phyloP scores from a whole-genome alignment of 2,888 invertebrate genomes.

The Antitype chi region DNA sequence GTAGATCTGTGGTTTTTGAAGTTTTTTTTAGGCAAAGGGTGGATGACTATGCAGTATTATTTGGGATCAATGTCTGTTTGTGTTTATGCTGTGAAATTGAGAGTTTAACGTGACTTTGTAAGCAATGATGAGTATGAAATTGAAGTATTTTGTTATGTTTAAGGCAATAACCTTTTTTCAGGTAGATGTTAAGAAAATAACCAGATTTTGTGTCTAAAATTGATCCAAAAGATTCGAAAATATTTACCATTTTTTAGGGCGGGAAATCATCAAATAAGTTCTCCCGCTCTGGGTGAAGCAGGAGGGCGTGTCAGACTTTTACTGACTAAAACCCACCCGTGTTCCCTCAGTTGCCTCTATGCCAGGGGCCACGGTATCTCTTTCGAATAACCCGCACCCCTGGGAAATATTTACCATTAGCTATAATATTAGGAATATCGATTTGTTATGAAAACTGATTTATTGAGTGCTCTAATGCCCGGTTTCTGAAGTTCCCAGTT shows the following conservation, averaged over 20 bases:
- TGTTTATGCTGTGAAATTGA: conserved; percentile 61
- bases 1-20: conserved; percentile 62
- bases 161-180: not conserved
- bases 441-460: not conserved
- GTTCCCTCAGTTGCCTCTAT: too few species aligned
- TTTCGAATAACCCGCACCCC: too few species aligned
- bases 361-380: too few species aligned
- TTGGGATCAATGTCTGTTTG: conserved; percentile 19
- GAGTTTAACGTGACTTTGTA: conserved; percentile 37
- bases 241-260: too few species aligned
- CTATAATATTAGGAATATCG: not conserved
- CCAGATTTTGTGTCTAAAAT: not conserved
- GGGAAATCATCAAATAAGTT: too few species aligned
- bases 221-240: not conserved
- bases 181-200: not conserved
- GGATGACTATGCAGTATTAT: conserved; percentile 38
- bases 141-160: conserved; percentile 7
- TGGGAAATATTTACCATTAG: not conserved
- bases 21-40: conserved; percentile 20
- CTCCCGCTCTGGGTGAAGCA: too few species aligned
- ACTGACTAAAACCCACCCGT: too few species aligned
- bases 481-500: too few species aligned
- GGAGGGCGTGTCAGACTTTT: too few species aligned
- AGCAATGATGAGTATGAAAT: conserved; percentile 35
- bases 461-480: conserved; percentile 18